Evolutionary conservation across 2,888 invertebrate genomes (phyloP), one percentile per base, ranked within the genome.

Genomic region (Archips crataeganus): DNA sequence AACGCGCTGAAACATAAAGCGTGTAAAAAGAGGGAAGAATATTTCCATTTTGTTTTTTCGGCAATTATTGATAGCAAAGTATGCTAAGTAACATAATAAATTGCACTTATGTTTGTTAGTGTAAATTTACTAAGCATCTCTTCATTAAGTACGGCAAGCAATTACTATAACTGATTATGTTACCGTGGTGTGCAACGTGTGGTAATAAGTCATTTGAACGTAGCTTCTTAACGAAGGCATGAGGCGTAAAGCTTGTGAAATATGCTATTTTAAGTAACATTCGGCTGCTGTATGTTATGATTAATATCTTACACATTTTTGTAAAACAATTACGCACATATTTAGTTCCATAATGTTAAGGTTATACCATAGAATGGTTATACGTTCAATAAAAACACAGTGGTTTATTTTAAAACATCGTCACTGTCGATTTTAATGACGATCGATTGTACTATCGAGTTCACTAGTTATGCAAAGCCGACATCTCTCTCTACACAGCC

Each of bases 401-500:
- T 15, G 54, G 45, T 47, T 8, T n/a, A 45, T 59, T 65, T 65
- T 62, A 8, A 42, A 42, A 51, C 68, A 23, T 23, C 23, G 71
- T 75, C 60, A 64, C 64, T 72, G 71, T 75, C 75, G 75, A 76
- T 66, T 76, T 78, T 78, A 77, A 80, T 78, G 76, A 79, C 77
- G 49, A 80, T 80, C 77, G 72, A 80, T 75, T 66, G 39, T 66
- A 66, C 10, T 67, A 57, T 67, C 75, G 71, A 65, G 66, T 64
- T 57, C 62, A 75, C 75, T 79, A 77, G 78, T 86, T 85, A 84
- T 85, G 84, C 84, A 85, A 85, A 87, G 77, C 78, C 85, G 85
- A 84, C 79, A 79, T 78, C 80, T 84, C 82, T 78, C 80, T 84
- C 82, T 76, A 77, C 73, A 77, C 75, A 88, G 87, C 88, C 89